Percentiles rank a stretch among this genome's conserved stretches.
These are phyloP conservation scores for Sepiola atlantica DNA, from an alignment of 2,888 invertebrate species.

Conservation along the genomic window DNA sequence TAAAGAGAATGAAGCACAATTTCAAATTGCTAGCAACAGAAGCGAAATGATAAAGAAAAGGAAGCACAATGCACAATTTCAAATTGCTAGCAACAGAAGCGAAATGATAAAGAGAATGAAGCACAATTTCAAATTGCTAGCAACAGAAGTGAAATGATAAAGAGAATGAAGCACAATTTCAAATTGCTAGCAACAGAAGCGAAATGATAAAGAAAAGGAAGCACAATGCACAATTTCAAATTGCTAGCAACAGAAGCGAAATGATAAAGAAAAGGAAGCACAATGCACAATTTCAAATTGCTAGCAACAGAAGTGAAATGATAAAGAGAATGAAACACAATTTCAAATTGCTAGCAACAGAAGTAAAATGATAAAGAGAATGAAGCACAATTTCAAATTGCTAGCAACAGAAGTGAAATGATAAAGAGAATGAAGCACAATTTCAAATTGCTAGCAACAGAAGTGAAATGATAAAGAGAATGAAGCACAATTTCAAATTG, in stretches of 20 bases:
- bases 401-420: neutral
- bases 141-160: neutral
- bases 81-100: neutral
- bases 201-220: too few relatives aligned
- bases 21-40: neutral
- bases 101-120: too few relatives aligned
- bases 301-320: neutral
- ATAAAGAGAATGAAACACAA: neutral
- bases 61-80: neutral
- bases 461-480: neutral
- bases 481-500: neutral
- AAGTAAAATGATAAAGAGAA: neutral
- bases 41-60: neutral
- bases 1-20: neutral
- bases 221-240: neutral
- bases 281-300: neutral
- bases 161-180: neutral
- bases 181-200: neutral
- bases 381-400: neutral
- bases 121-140: neutral
- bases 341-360: neutral
- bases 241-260: neutral
- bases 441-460: neutral
- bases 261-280: neutral
- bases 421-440: neutral